Evolutionary conservation across 2,113 vertebrate species (phyloP), one percentile per base, ranked within the genome.

Genomic region (Calypte anna): DNA sequence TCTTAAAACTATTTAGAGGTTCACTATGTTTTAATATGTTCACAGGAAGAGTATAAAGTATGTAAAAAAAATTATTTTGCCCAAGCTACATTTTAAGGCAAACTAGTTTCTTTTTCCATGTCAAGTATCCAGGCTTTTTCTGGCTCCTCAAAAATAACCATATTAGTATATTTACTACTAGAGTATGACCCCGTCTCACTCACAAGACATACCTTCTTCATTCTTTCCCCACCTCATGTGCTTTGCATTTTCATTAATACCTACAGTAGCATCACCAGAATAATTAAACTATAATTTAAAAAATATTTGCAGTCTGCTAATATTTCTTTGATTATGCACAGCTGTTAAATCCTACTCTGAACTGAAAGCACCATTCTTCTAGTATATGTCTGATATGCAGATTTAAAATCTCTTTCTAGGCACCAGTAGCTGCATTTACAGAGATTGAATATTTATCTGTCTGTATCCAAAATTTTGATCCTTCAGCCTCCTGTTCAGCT

Each of bases 1-100:
- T 70, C 36, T 81, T 91, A 86, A 97, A 96, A 91, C 53, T 64
- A 66, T 53, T 91, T 93, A 70, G 40, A 82, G 10, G 16, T 74
- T 77, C 38, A 53, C 48, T 82, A 31, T 75, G 48, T 93, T 88
- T 57, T 75, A 96, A 59, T 86, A 55, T 88, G n/a, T 51, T 90
- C 48, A 76, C 12, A 86, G 40, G 81, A 93, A 38, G 36, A 72
- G 38, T 67, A 74, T 46, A 86, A 97, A 95, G 94, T 89, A 69
- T 31, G 51, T 31, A 17, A 88, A 73, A 73, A 63, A 43, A 87
- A 0, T 36, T 93, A 9, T 82, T 83, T 88, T 44, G 19, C 63
- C 16, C 24, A 89, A 48, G 14, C 14, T 68, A 75, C 24, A 33
- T 53, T 94, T 94, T 38, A 70, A 74, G 36, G 12, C 27, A 80